A percentile compares a stretch with the other conserved stretches of the same genome.
phyloP scores from a whole-genome alignment of 2,888 invertebrate genomes.

The Tricholauxania praeusta region DNA sequence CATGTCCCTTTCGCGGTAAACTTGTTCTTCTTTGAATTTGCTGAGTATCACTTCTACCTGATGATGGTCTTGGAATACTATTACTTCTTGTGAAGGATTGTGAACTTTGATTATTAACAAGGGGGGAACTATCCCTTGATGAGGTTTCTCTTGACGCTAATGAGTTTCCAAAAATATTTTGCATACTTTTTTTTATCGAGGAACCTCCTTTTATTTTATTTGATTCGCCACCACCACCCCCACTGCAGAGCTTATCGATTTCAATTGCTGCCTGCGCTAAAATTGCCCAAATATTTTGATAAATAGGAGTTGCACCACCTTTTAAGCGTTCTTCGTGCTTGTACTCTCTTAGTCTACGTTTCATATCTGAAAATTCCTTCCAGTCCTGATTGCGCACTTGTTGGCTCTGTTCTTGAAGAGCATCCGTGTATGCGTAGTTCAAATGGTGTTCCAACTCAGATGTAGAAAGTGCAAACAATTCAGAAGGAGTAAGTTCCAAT shows the following conservation, averaged over 20 bases:
- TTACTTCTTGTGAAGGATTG: no score
- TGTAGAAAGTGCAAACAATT: conserved; percentile 47
- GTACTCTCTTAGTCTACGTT: conserved; percentile 50
- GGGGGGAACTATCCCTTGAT: no score
- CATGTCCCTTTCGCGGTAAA: no score
- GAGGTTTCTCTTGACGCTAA: no score
- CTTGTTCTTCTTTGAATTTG: no score
- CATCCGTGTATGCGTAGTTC: conserved; percentile 16
- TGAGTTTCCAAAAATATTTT: no score
- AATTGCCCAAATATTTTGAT: conserved; percentile 55
- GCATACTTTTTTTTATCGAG: no score
- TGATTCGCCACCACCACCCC: no score
- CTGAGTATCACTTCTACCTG: no score
- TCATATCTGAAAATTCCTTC: conserved; percentile 46
- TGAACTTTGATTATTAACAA: no score
- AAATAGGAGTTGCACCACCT: conserved; percentile 29
- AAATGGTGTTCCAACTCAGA: conserved; percentile 42
- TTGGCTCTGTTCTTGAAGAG: conserved; percentile 18
- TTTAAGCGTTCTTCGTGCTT: conserved; percentile 44
- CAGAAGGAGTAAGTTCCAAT: conserved; percentile 48
- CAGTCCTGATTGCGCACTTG: conserved; percentile 44
- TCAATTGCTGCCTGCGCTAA: conserved; percentile 53
- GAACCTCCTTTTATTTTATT: no score
- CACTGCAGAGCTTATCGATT: conserved; percentile 50
- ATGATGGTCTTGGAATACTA: no score